phyloP scores from a whole-genome alignment of 2,888 invertebrate species.

The Drosophila stalkeri region DNA sequence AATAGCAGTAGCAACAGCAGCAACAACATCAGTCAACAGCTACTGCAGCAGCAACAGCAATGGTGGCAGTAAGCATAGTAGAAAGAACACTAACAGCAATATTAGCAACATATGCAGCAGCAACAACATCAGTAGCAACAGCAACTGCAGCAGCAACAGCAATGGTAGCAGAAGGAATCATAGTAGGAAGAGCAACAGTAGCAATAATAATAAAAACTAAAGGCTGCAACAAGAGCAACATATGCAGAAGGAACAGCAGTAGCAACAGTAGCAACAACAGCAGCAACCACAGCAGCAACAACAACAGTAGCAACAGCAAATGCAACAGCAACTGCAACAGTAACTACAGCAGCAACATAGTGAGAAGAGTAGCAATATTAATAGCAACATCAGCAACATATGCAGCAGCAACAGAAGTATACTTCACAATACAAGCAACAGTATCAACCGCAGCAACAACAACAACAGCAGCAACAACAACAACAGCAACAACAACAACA shows the following conservation, averaged over 20 bases:
- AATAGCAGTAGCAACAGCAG: background rate
- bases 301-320: background rate
- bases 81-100: too few relatives aligned
- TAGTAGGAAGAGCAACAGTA: too few relatives aligned
- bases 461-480: background rate
- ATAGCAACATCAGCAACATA: background rate
- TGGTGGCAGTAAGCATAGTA: background rate
- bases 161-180: background rate
- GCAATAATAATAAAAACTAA: background rate
- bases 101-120: too few relatives aligned
- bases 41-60: background rate
- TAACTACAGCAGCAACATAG: background rate
- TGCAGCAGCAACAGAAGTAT: background rate
- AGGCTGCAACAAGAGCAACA: background rate
- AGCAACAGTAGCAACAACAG: background rate
- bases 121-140: background rate
- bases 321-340: background rate
- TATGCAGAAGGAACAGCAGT: background rate
- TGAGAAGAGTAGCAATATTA: too few relatives aligned
- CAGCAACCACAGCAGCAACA: background rate
- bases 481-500: background rate
- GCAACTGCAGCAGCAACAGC: background rate
- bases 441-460: background rate
- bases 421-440: background rate
- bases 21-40: too few relatives aligned